These are phyloP conservation scores for Drosophila ustulata DNA, from an alignment of 2,888 invertebrate species.

Conservation along the genomic window DNA sequence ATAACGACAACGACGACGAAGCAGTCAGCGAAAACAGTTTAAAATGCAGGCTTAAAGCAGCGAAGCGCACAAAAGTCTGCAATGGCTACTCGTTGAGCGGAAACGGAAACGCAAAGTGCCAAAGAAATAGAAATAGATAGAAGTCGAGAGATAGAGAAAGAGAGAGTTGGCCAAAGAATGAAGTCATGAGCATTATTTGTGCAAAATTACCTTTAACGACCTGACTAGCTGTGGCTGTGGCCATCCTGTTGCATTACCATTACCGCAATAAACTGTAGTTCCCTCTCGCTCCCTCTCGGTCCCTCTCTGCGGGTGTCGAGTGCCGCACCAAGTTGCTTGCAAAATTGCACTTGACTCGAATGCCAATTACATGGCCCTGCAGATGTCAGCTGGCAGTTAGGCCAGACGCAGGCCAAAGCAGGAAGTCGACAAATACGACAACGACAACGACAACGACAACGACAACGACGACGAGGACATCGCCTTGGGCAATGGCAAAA, in stretches of 20 bases:
- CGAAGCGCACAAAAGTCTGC: conserved; percentile 41
- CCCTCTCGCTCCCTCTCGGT: not conserved
- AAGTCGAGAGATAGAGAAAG: not conserved
- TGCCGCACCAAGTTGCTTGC: conserved; percentile 59
- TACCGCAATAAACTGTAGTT: conserved; percentile 77
- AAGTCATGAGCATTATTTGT: conserved; percentile 76
- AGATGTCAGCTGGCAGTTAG: conserved; percentile 70
- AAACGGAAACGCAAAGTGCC: conserved; percentile 47
- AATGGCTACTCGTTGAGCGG: conserved; percentile 32
- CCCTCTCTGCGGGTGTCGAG: conserved; percentile 40
- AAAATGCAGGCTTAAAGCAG: conserved; percentile 56
- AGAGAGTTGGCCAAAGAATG: conserved; percentile 39
- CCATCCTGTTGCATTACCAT: conserved; percentile 78
- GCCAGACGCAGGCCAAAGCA: conserved; percentile 17
- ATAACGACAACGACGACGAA: conserved; percentile 27
- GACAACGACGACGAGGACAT: conserved; percentile 19
- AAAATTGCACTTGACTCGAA: conserved; percentile 80
- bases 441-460: conserved; percentile 4
- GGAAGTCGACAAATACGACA: conserved; percentile 38
- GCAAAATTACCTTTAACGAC: conserved; percentile 81
- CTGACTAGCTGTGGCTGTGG: conserved; percentile 66
- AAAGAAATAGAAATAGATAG: conserved; percentile 18
- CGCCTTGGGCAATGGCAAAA: conserved; percentile 12
- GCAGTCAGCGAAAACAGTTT: conserved; percentile 35
- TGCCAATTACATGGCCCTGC: conserved; percentile 76